phyloP scores from a whole-genome alignment of 2,888 invertebrate genomes.

The Ophion ventricosus region DNA sequence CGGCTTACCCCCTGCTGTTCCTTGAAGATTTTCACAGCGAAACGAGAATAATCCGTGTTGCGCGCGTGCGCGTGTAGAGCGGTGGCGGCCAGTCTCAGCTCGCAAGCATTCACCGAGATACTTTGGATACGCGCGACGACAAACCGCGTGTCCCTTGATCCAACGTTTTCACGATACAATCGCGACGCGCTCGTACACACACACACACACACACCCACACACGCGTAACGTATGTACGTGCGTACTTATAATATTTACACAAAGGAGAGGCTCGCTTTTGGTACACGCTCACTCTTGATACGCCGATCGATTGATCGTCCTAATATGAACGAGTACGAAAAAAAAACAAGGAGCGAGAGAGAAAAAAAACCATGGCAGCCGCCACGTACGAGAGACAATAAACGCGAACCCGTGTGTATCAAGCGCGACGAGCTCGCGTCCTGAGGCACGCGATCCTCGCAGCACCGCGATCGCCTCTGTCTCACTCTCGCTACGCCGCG shows the following conservation, averaged over 20 bases:
- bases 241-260: neutral
- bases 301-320: conserved; percentile 30
- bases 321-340: conserved; percentile 7
- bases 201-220: no score
- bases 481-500: no score
- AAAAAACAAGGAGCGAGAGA: neutral
- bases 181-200: no score
- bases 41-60: no score
- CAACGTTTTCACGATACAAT: conserved; percentile 10
- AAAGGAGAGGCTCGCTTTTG: conserved; percentile 15
- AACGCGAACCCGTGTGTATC: conserved; percentile 1
- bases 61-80: no score
- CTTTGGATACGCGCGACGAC: neutral
- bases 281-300: conserved; percentile 27
- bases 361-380: conserved; percentile 29
- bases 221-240: neutral
- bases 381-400: conserved; percentile 54
- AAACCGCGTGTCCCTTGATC: conserved; percentile 42
- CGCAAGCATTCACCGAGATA: neutral
- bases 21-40: neutral
- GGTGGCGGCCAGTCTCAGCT: no score
- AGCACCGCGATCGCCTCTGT: no score
- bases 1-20: conserved; percentile 29
- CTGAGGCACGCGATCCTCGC: no score
- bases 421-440: no score